Evolutionary conservation across 2,888 invertebrate species (phyloP), one percentile per base, ranked within the genome.

Genomic region (Tiliacea citrago): DNA sequence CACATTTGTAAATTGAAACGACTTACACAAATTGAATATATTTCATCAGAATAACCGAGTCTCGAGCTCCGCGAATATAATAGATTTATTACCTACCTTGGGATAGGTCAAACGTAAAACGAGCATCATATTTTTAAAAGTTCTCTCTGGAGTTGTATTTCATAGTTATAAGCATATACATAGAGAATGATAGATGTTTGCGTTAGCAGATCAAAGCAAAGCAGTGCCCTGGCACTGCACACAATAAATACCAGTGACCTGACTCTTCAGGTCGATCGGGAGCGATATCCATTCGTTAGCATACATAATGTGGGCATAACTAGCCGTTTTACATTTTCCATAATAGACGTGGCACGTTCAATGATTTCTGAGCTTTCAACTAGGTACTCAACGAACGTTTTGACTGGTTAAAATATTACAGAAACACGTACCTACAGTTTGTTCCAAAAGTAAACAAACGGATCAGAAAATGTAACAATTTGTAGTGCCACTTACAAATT

Each of bases 241-340:
- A 73, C 70, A 75, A 76, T 82, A 86, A 86, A 88, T 81, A 83
- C 55, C 81, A 77, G 78, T 83, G 86, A 82, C 87, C 84, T 74
- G 81, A 80, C 82, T 77, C 79, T 73, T 78, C 81, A 79, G 85
- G 75, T 80, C 84, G 67, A 77, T 86, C 71, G 68, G 62, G 67
- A 73, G 72, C 75, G 69, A 77, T 78, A 71, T 82, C 68, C 75
- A 74, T 85, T 77, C 83, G 71, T 83, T 82, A 73, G 71, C 80
- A 83, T 82, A 75, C 67, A 73, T 85, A 77, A 82, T 75, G 70
- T 73, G 51, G 24, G 24, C 57, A 47, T 72, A 73, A 73, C 71
- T 69, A 73, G 67, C 72, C n/a, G 57, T 39, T 73, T 73, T 68
- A 78, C 73, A 49, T 73, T 47, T 53, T 57, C 60, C 45, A 63